Percentiles rank a stretch among this genome's conserved stretches.
Conservation (phyloP, 2,797 vertebrate species). For the Crocodylus rhombifer region DNA sequence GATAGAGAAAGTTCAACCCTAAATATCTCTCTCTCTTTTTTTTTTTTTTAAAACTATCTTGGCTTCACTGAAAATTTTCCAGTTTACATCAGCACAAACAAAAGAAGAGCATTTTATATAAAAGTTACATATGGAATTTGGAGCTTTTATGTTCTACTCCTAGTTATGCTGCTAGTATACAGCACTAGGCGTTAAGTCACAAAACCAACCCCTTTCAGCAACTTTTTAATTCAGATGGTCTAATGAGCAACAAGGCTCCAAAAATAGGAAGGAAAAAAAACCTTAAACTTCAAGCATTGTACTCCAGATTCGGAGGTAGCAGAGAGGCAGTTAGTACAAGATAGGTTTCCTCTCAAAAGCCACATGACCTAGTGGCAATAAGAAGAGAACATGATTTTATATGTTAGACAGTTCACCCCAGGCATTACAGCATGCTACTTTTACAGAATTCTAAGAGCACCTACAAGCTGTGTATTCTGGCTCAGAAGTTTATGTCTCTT, state of each 20-base stretch:
- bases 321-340: background rate
- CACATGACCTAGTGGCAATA: background rate
- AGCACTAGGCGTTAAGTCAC: no score
- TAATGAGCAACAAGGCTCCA: background rate
- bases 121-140: no score
- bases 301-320: background rate
- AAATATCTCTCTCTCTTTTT: no score
- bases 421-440: background rate
- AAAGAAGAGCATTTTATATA: no score
- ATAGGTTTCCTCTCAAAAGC: background rate
- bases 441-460: conserved; percentile 27
- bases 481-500: conserved; percentile 77
- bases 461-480: conserved; percentile 88
- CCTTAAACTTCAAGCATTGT: background rate
- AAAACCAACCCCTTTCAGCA: no score
- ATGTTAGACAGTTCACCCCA: background rate
- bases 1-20: no score
- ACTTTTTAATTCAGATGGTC: no score
- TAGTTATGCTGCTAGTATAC: no score
- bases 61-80: no score
- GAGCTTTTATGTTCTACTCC: no score
- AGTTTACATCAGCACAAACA: no score
- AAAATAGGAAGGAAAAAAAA: background rate
- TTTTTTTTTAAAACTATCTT: no score
- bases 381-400: background rate